These are phyloP conservation scores for Oryzias celebensis DNA, from an alignment of 2,113 vertebrate genomes.

Conservation along the genomic window DNA sequence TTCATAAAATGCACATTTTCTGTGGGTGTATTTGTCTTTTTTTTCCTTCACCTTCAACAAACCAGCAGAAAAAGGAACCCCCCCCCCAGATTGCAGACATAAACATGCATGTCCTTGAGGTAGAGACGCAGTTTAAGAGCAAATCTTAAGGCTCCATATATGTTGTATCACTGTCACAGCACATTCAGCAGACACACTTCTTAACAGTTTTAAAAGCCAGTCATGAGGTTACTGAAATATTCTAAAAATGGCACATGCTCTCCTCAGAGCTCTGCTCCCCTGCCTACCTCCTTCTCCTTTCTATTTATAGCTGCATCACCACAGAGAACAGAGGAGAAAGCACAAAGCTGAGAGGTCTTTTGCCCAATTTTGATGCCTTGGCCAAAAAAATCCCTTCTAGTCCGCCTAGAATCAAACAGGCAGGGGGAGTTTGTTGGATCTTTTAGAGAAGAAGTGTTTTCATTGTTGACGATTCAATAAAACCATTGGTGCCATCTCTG, in stretches of 20 bases:
- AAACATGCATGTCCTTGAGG: background rate
- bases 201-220: constrained; percentile 53
- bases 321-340: constrained; percentile 55
- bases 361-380: too few relatives aligned
- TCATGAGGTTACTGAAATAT: constrained; percentile 41
- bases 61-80: too few relatives aligned
- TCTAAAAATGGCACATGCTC: constrained; percentile 65
- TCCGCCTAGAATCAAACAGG: too few relatives aligned
- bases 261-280: constrained; percentile 46
- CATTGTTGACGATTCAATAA: too few relatives aligned
- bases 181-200: constrained; percentile 13
- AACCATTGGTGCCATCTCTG: too few relatives aligned
- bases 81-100: too few relatives aligned
- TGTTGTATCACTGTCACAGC: constrained; percentile 4
- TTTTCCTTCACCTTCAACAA: too few relatives aligned
- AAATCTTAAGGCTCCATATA: background rate
- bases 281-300: constrained; percentile 43
- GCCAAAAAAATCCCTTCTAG: too few relatives aligned
- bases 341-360: background rate
- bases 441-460: too few relatives aligned
- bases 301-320: constrained; percentile 70
- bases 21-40: too few relatives aligned
- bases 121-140: background rate
- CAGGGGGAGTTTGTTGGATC: too few relatives aligned
- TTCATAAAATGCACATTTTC: too few relatives aligned